phyloP scores from a whole-genome alignment of 2,888 invertebrate genomes.

The Baronia brevicornis region DNA sequence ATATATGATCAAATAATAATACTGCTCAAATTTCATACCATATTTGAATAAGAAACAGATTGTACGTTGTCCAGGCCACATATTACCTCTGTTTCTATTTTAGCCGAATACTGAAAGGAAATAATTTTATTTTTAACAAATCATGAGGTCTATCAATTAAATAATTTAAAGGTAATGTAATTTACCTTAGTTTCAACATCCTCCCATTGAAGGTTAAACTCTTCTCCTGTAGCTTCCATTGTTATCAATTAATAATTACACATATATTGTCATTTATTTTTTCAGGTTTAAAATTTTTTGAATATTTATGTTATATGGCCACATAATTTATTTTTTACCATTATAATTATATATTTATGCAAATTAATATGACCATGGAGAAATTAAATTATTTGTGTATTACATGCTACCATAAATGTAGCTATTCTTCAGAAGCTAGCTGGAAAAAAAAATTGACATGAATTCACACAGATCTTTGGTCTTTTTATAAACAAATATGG shows the following conservation, averaged over 20 bases:
- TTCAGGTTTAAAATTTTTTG: constrained; percentile 17
- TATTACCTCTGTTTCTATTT: constrained; percentile 43
- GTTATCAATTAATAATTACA: no score
- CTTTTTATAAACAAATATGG: no score
- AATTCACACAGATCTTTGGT: no score
- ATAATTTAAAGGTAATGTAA: constrained; percentile 11
- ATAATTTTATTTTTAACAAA: constrained; percentile 1
- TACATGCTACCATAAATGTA: no score
- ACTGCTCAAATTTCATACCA: constrained; percentile 35
- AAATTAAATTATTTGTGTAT: no score
- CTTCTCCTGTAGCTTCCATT: constrained; percentile 32
- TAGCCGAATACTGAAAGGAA: constrained; percentile 44
- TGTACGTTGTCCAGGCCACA: constrained; percentile 47
- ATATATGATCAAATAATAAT: constrained; percentile 3
- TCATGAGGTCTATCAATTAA: constrained; percentile 1
- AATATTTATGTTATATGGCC: constrained; percentile 9
- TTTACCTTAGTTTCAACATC: constrained; percentile 59
- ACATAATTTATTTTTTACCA: constrained; percentile 6
- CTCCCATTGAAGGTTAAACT: constrained; percentile 66
- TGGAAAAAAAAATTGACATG: no score
- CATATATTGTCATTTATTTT: constrained; percentile 42
- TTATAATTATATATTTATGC: constrained; percentile 3
- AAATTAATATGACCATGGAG: neutral
- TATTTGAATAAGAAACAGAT: constrained; percentile 40
- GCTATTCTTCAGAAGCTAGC: no score